A percentile compares a stretch with the other conserved stretches of the same genome.
These are phyloP conservation scores for Trichacis sp. DNA, from an alignment of 2,888 invertebrate species.

Conservation along the genomic window DNA sequence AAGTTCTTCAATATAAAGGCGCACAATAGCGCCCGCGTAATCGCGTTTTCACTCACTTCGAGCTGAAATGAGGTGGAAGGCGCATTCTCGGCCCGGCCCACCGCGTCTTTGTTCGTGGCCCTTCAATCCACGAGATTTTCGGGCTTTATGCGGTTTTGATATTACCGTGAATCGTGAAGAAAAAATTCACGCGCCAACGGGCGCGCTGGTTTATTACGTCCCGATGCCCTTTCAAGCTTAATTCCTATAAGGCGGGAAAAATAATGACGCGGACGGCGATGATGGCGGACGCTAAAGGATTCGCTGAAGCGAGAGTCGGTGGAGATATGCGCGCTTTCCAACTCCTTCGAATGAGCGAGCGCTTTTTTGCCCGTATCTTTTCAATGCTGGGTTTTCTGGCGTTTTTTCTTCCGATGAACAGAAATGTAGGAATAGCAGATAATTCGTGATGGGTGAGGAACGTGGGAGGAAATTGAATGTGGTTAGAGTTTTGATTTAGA, in stretches of 20 bases:
- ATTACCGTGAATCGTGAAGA: slow-evolving; percentile 51
- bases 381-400: too few relatives aligned
- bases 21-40: slow-evolving; percentile 55
- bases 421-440: too few relatives aligned
- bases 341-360: not conserved
- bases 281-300: slow-evolving; percentile 26
- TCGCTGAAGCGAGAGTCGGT: slow-evolving; percentile 28
- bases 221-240: slow-evolving; percentile 40
- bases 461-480: too few relatives aligned
- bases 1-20: slow-evolving; percentile 18
- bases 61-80: slow-evolving; percentile 67
- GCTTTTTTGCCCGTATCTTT: not conserved
- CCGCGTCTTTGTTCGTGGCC: slow-evolving; percentile 46
- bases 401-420: too few relatives aligned
- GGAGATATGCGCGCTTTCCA: too few relatives aligned
- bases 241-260: slow-evolving; percentile 30
- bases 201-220: slow-evolving; percentile 36
- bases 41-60: slow-evolving; percentile 61
- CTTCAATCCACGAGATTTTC: slow-evolving; percentile 38
- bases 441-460: too few relatives aligned
- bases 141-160: slow-evolving; percentile 57
- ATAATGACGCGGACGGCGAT: slow-evolving; percentile 28
- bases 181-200: slow-evolving; percentile 37
- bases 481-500: too few relatives aligned
- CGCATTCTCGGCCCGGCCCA: slow-evolving; percentile 51